Evolutionary conservation across 2,888 invertebrate genomes (phyloP).

Genomic region (Apotomis turbidana): DNA sequence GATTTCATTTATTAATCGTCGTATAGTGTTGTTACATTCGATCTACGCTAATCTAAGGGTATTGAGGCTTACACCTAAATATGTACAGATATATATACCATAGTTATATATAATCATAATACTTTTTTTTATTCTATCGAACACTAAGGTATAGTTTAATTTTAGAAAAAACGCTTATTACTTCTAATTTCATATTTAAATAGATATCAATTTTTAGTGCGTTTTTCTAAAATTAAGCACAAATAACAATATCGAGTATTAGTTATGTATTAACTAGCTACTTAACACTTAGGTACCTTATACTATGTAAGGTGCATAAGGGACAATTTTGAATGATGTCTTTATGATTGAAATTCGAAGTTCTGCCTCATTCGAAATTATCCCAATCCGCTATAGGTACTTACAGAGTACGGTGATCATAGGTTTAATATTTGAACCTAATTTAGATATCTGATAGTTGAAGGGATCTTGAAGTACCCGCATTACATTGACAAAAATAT

Average conservation of each 20-base stretch:
- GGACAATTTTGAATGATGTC: neutral
- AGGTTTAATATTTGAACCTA: neutral
- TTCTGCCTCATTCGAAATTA: too few species aligned
- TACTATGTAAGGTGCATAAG: neutral
- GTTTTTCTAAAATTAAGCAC: conserved; percentile 17
- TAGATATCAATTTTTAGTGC: neutral
- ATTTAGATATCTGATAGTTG: neutral
- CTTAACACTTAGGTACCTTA: neutral
- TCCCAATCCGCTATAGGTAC: neutral
- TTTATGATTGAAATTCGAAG: too few species aligned
- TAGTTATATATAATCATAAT: conserved; percentile 20
- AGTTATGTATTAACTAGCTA: conserved; percentile 35
- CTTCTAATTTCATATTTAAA: neutral
- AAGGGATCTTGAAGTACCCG: too few species aligned
- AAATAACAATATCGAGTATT: conserved; percentile 34
- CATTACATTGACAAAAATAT: too few species aligned
- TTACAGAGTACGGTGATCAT: neutral
- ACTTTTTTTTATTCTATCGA: conserved; percentile 26
- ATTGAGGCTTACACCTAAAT: conserved; percentile 26
- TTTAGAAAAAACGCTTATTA: conserved; percentile 26
- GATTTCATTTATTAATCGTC: conserved; percentile 35
- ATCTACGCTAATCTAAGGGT: conserved; percentile 32
- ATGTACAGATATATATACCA: conserved; percentile 20
- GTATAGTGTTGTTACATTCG: conserved; percentile 21
- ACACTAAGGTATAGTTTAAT: conserved; percentile 30